Percentiles rank a stretch among this genome's conserved stretches.
These are phyloP conservation scores for Reticulitermes lucifugus DNA, from an alignment of 2,888 invertebrate species.

Conservation along the genomic window DNA sequence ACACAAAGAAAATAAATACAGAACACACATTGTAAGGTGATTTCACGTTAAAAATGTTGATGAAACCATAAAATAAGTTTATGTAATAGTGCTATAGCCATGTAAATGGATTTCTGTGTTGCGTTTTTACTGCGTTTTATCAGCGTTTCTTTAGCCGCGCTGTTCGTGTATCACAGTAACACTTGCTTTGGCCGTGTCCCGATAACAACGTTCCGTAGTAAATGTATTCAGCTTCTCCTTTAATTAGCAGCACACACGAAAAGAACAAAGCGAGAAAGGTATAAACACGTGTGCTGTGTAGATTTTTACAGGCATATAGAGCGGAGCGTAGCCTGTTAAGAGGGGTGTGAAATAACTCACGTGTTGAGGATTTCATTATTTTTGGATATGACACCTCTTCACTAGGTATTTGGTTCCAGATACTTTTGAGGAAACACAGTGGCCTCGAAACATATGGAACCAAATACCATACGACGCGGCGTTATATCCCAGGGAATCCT, in stretches of 20 bases:
- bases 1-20: background rate
- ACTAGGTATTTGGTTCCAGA: too few species aligned
- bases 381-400: too few species aligned
- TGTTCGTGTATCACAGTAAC: background rate
- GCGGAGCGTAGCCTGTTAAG: too few species aligned
- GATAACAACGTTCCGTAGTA: background rate
- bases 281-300: background rate
- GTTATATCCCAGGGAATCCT: too few species aligned
- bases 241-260: background rate
- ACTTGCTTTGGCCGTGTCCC: slow-evolving; percentile 4
- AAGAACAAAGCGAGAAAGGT: background rate
- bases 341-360: too few species aligned
- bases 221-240: background rate
- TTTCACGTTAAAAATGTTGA: slow-evolving; percentile 10
- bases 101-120: background rate
- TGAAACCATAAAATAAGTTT: slow-evolving; percentile 18
- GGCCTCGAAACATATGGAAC: too few species aligned
- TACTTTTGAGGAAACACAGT: too few species aligned
- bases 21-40: background rate
- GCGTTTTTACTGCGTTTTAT: background rate
- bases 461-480: too few species aligned
- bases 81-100: background rate
- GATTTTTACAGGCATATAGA: background rate
- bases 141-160: background rate
- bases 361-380: too few species aligned